These are phyloP conservation scores for Peromyscus leucopus DNA, from an alignment of 2,113 vertebrate genomes.

Conservation along the genomic window DNA sequence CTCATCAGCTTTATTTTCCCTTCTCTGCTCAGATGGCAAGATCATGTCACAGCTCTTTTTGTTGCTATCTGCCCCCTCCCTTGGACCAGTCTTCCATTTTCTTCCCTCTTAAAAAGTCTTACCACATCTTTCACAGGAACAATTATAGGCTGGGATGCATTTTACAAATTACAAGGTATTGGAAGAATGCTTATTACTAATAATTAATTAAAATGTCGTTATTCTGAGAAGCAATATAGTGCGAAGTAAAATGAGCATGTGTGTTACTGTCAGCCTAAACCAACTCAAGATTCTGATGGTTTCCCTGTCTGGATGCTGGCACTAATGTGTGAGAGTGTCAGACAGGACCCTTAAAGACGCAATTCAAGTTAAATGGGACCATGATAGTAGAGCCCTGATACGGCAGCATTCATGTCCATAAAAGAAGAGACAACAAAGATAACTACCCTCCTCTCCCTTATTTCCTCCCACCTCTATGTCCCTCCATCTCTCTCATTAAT, in stretches of 20 bases:
- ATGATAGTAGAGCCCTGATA: not conserved
- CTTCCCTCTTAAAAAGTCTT: not conserved
- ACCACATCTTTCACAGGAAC: not conserved
- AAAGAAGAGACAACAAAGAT: not conserved
- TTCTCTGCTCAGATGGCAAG: not conserved
- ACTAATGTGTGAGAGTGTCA: not conserved
- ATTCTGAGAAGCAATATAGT: not conserved
- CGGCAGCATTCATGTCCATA: not conserved
- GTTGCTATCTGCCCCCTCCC: no score
- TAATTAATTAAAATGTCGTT: constrained; percentile 37
- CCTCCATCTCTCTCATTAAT: not conserved
- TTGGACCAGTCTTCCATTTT: not conserved
- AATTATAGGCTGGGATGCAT: not conserved
- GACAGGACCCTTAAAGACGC: not conserved
- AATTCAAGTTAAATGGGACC: not conserved
- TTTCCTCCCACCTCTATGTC: no score
- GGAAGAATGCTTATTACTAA: not conserved
- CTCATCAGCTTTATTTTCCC: not conserved
- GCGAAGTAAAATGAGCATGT: not conserved
- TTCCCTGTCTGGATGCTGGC: not conserved
- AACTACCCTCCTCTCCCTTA: no score
- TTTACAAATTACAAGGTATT: not conserved
- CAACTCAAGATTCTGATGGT: not conserved
- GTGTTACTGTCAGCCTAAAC: not conserved
- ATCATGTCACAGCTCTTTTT: not conserved